Evolutionary conservation across 2,113 vertebrate species (phyloP).

Genomic region (Cavia aperea): DNA sequence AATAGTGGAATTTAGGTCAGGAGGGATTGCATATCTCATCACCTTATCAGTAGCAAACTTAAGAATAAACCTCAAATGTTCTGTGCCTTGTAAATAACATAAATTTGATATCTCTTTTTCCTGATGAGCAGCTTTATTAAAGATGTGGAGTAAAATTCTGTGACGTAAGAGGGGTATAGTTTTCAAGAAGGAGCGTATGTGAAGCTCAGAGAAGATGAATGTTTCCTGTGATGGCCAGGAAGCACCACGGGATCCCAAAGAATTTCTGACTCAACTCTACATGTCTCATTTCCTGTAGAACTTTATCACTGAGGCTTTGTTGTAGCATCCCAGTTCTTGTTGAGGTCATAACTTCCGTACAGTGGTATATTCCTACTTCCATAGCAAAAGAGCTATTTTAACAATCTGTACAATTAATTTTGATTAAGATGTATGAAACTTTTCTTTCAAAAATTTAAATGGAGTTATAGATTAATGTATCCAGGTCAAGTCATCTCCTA

Average conservation of each 20-base stretch:
- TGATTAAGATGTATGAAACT: background rate
- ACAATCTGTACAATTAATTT: slow-evolving; percentile 11
- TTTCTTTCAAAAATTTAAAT: background rate
- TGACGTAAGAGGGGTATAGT: background rate
- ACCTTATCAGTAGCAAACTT: background rate
- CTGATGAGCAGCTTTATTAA: slow-evolving; percentile 4
- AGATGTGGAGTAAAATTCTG: background rate
- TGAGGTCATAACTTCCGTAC: background rate
- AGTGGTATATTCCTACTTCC: background rate
- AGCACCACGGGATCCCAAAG: background rate
- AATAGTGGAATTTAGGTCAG: background rate
- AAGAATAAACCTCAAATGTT: background rate
- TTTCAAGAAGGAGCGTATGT: background rate
- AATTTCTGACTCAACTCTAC: background rate
- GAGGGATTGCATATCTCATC: background rate
- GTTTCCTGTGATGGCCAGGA: background rate
- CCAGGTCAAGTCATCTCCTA: background rate
- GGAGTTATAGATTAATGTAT: background rate
- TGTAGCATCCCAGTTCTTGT: background rate
- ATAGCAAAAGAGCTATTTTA: background rate
- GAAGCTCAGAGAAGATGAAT: background rate
- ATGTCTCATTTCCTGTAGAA: background rate
- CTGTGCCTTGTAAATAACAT: slow-evolving; percentile 24
- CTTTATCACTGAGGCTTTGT: background rate
- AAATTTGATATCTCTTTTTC: background rate